These are phyloP conservation scores for Porites australiensis DNA, from an alignment of 64 coral and sea anemone genomes.

Conservation along the genomic window DNA sequence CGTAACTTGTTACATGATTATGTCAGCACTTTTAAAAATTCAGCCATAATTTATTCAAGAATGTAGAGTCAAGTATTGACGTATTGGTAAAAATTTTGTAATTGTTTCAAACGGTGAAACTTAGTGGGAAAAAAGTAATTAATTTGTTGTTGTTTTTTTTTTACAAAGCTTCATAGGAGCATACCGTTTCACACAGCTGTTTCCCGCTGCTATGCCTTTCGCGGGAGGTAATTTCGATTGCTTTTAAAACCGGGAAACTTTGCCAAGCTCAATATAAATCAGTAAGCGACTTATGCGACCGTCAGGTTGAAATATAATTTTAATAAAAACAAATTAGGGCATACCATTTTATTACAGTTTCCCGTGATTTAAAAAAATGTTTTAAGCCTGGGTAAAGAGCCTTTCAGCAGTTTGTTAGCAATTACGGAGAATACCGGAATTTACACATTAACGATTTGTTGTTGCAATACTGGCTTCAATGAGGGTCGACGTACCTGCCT, in stretches of 20 bases:
- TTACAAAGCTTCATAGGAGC: neutral
- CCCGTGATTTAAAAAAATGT: neutral
- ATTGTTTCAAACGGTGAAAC: neutral
- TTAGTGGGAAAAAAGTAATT: neutral
- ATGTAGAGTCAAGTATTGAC: neutral
- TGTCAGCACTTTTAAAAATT: neutral
- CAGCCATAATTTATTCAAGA: neutral
- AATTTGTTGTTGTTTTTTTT: neutral
- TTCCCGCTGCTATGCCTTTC: neutral
- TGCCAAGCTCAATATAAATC: neutral
- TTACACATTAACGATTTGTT: neutral
- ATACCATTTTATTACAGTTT: slow-evolving; percentile 14
- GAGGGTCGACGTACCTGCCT: neutral
- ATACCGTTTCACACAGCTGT: neutral
- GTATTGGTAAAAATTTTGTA: neutral
- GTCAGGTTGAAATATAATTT: too few species aligned
- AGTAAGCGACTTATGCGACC: neutral
- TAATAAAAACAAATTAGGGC: neutral
- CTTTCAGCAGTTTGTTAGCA: neutral
- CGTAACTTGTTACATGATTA: neutral
- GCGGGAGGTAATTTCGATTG: neutral
- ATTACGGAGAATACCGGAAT: neutral
- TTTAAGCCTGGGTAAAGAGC: slow-evolving; percentile 12
- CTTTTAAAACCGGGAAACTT: neutral
- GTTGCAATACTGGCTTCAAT: neutral